Evolutionary conservation across 2,888 invertebrate genomes (phyloP), one percentile per base, ranked within the genome.

Genomic region (Trichogramma dendrolimi): DNA sequence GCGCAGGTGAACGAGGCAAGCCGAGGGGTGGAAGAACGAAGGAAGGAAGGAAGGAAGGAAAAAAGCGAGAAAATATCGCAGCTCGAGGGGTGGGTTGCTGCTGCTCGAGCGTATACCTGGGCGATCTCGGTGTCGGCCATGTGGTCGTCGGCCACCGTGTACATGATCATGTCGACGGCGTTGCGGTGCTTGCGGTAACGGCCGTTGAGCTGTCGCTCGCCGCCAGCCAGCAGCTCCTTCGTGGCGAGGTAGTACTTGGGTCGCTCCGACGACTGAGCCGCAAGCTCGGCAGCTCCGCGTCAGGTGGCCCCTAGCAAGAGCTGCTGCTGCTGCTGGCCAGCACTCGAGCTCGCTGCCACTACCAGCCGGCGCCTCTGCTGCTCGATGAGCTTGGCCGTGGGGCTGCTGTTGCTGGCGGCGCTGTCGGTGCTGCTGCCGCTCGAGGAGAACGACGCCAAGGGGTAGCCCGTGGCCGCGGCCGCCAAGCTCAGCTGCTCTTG

Each of bases 51-150:
- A 46, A 11, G n/a, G 27, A 27, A 27, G 27, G 27, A 27, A 27
- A 27, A 27, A 27, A 27, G 27, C 27, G 27, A 27, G 27, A 27
- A 27, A 27, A 27, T 27, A 27, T 27, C 27, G 27, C 27, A 27
- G 27, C 27, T 27, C 27, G 27, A 27, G 27, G 27, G 27, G 27
- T 27, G 27, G 27, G 27, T 27, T 27, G 27, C 27, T 27, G 27
- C 27, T 27, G 27, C 1, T 27, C 27, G 27, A 27, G 27, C 11
- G 8, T 43, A 14, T 82, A 84, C 84, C 83, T 83, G 84, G 71
- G 83, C 83, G 69, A 84, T 83, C 73, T 84, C 83, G 74, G 82
- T 83, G 71, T 83, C 82, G 71, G 82, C 82, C 81, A 83, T 83
- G 75, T 77, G 77, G 66, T 80, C 79, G 43, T 79, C 78, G 14